Evolutionary conservation across 2,888 invertebrate species (phyloP), one percentile per base, ranked within the genome.

Genomic region (Sipha maydis): DNA sequence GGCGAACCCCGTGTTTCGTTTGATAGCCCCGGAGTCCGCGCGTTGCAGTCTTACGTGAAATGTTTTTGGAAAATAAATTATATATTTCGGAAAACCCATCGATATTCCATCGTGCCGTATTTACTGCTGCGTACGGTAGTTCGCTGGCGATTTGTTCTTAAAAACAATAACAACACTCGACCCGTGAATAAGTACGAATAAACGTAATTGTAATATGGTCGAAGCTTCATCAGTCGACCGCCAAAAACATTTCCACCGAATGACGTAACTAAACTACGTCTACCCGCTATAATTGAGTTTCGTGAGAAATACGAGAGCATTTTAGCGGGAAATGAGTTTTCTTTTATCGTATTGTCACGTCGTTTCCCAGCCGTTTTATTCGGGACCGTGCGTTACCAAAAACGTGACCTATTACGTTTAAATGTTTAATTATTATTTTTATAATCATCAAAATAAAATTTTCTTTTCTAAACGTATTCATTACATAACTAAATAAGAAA

Each of bases 251-350:
- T 28, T 28, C 21, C 38, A 21, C 38, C 38, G n/a, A 76, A 76
- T 76, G 25, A 76, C 28, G 38, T 56, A 28, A 75, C 25, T n/a
- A 34, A n/a, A 80, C 61, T 34, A 56, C n/a, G 9, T 67, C 14
- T 38, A 28, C 28, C 61, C 84, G 25, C 56, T 61, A 61, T 76
- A 76, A 76, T 84, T 76, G 25, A 56, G 21, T 75, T 76, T 41
- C 2, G 21, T 3, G 14, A 28, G 41, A 76, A 76, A 76, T 38
- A 76, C 31, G 61, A 61, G n/a, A 17, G n/a, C 54, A 56, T 75
- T 56, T 75, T 25, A 31, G 76, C 28, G 21, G 61, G 76, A 84
- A 84, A 84, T 75, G n/a, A 61, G 41, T 84, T 84, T 84, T 28
- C 61, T 84, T 67, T 84, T 84, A 75, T 38, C 38, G 75, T 61